A percentile compares a stretch with the other conserved stretches of the same genome.
Evolutionary conservation across 2,113 vertebrate genomes (phyloP).

Genomic region (Calyptomena viridis): DNA sequence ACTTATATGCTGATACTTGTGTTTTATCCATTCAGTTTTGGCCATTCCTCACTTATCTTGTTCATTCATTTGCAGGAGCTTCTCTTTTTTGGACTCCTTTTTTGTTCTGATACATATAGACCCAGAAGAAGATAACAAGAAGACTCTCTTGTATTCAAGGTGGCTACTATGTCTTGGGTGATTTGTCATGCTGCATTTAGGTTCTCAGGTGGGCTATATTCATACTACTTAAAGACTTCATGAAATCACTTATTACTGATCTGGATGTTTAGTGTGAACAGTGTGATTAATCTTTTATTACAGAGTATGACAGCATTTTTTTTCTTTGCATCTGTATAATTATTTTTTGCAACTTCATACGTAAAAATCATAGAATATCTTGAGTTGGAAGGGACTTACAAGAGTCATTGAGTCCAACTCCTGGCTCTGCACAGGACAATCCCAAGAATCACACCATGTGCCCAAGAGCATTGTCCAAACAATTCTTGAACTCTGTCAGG

Average conservation of each 20-base stretch:
- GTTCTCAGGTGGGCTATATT: not conserved
- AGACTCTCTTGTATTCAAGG: not conserved
- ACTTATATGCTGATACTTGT: not conserved
- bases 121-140: not conserved
- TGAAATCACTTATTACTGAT: not conserved
- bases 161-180: not conserved
- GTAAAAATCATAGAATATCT: not conserved
- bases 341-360: not conserved
- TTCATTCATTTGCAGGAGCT: not conserved
- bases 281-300: not conserved
- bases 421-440: not conserved
- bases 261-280: not conserved
- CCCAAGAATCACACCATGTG: not conserved
- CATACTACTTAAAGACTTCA: not conserved
- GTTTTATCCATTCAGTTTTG: not conserved
- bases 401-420: not conserved
- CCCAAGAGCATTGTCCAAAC: not conserved
- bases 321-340: not conserved
- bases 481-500: not conserved
- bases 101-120: not conserved
- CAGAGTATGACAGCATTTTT: not conserved
- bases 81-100: not conserved
- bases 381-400: not conserved
- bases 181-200: not conserved
- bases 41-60: not conserved